phyloP scores from a whole-genome alignment of 2,888 invertebrate genomes.

The Xestia rhomboidea region DNA sequence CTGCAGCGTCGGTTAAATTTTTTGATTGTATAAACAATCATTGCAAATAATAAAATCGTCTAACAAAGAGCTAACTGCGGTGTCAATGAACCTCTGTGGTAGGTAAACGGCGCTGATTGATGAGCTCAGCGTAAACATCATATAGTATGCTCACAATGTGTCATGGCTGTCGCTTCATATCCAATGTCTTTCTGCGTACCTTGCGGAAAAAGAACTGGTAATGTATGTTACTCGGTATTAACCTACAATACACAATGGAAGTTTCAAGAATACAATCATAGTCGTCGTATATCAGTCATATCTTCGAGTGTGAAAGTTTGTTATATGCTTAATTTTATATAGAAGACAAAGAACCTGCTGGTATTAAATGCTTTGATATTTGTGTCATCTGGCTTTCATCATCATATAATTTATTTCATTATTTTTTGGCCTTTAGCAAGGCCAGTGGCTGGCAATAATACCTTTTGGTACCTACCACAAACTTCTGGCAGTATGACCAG shows the following conservation, averaged over 20 bases:
- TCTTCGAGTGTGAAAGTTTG: constrained; percentile 9
- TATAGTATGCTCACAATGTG: constrained; percentile 57
- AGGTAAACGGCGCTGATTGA: constrained; percentile 69
- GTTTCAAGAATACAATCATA: background rate
- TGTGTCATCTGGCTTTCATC: background rate
- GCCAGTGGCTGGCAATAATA: background rate
- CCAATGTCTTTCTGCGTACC: constrained; percentile 34
- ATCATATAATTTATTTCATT: background rate
- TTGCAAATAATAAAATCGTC: constrained; percentile 36
- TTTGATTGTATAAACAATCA: constrained; percentile 16
- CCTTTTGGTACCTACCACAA: background rate
- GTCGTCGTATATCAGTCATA: background rate
- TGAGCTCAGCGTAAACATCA: constrained; percentile 66
- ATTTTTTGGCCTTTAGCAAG: background rate
- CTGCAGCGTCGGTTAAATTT: constrained; percentile 15
- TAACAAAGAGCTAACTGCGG: constrained; percentile 54
- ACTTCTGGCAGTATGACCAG: background rate
- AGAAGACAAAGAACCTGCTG: background rate
- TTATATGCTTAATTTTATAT: background rate
- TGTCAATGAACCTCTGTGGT: constrained; percentile 72
- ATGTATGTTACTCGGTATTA: constrained; percentile 20
- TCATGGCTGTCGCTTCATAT: constrained; percentile 51
- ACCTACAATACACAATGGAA: background rate
- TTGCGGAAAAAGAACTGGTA: constrained; percentile 5
- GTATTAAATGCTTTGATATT: background rate